Conservation (phyloP, 2,797 vertebrate species). For the Arnoldichthys spilopterus region DNA sequence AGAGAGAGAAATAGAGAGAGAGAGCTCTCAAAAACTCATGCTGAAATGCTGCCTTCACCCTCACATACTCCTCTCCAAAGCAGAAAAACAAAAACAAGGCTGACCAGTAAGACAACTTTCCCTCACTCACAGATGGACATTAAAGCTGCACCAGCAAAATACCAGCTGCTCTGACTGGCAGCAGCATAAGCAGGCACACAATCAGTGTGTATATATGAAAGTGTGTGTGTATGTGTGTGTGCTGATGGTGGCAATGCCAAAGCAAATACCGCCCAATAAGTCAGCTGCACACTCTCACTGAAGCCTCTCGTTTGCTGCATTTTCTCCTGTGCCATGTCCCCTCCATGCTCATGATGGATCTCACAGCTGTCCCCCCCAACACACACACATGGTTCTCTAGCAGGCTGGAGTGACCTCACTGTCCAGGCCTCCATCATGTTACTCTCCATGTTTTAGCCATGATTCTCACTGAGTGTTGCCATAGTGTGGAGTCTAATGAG, state of each 20-base stretch:
- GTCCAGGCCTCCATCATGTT: neutral
- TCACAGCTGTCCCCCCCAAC: conserved; percentile 20
- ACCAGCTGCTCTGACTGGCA: conserved; percentile 52
- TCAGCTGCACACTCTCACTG: conserved; percentile 17
- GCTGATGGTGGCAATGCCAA: conserved; percentile 32
- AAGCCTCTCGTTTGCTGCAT: conserved; percentile 18
- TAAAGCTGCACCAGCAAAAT: conserved; percentile 52
- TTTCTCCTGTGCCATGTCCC: conserved; percentile 4
- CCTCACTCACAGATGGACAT: conserved; percentile 51
- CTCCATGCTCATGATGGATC: conserved; percentile 8
- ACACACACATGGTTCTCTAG: neutral
- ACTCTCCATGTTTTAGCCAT: conserved; percentile 2
- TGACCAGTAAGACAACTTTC: conserved; percentile 41
- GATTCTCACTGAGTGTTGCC: neutral
- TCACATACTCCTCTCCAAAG: conserved; percentile 39
- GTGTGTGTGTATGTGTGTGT: conserved; percentile 16
- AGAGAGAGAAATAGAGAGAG: neutral
- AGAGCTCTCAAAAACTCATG: conserved; percentile 42
- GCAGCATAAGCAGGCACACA: conserved; percentile 17
- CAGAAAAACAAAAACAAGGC: conserved; percentile 47
- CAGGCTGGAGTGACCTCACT: conserved; percentile 3
- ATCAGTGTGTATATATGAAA: conserved; percentile 28
- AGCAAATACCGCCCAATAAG: conserved; percentile 42
- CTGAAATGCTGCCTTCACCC: conserved; percentile 42
- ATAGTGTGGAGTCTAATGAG: neutral